phyloP scores from a whole-genome alignment of 2,113 vertebrate species.

The Oostethus manadensis region DNA sequence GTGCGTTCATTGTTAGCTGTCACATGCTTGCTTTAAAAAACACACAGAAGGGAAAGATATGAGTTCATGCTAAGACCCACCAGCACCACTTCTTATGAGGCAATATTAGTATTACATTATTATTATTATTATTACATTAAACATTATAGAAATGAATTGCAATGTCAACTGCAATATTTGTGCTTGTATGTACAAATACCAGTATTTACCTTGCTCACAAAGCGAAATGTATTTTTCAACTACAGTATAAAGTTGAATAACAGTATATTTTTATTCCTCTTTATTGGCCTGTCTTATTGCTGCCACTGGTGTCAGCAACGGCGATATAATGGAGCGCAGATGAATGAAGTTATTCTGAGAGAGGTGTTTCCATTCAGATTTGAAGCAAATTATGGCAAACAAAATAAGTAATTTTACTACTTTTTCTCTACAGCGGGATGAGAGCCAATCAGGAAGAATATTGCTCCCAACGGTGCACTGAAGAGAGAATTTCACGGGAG shows the following conservation, averaged over 20 bases:
- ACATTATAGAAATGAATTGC: background rate
- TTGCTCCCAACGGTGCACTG: conserved; percentile 32
- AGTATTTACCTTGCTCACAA: background rate
- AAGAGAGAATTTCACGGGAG: conserved; percentile 24
- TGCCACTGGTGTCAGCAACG: conserved; percentile 38
- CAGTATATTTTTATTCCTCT: background rate
- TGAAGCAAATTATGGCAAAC: conserved; percentile 30
- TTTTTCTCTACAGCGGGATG: conserved; percentile 47
- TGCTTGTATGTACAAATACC: background rate
- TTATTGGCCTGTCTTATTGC: background rate
- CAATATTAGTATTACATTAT: too few relatives aligned
- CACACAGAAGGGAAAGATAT: too few relatives aligned
- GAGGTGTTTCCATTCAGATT: conserved; percentile 56
- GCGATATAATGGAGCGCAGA: conserved; percentile 41
- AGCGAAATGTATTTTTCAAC: background rate
- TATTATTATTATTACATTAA: too few relatives aligned
- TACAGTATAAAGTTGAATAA: background rate
- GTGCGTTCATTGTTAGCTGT: too few relatives aligned
- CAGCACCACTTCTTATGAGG: too few relatives aligned
- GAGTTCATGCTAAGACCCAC: too few relatives aligned
- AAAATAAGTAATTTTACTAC: conserved; percentile 53
- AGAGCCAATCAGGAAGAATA: conserved; percentile 44
- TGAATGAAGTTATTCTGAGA: conserved; percentile 51
- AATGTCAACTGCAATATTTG: background rate
- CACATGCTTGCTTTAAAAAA: too few relatives aligned